Conservation (phyloP, 2,888 invertebrate species). For the Mallateleia sp. region DNA sequence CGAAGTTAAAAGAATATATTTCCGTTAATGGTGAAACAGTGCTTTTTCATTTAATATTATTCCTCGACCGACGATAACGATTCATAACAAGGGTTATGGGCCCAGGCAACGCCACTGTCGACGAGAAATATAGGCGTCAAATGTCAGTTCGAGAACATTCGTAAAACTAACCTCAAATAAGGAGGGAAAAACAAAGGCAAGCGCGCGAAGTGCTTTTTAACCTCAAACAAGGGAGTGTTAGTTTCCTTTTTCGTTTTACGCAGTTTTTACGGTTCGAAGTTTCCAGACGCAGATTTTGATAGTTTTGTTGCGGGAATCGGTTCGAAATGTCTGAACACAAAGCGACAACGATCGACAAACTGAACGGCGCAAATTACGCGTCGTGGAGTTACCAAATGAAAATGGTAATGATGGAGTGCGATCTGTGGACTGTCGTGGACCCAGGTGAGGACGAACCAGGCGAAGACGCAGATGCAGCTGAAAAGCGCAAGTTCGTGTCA, state of each 20-base stretch:
- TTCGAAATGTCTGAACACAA: conserved; percentile 18
- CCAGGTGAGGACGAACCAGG: conserved; percentile 58
- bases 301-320: neutral
- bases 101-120: no score
- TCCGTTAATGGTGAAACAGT: no score
- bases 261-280: no score
- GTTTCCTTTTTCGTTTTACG: no score
- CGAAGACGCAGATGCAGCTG: neutral
- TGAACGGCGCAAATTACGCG: conserved; percentile 36
- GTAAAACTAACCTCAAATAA: no score
- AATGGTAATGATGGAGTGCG: conserved; percentile 55
- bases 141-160: neutral
- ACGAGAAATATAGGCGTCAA: no score
- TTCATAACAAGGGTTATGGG: no score
- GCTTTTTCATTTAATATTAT: no score
- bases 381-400: conserved; percentile 43
- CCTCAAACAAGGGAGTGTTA: neutral
- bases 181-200: no score
- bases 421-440: conserved; percentile 46
- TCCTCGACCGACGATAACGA: no score
- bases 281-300: no score
- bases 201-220: neutral
- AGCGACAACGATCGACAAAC: conserved; percentile 20
- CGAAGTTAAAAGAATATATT: no score
- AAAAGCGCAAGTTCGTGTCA: neutral